phyloP scores from a whole-genome alignment of 2,113 vertebrate species.

The Cyprinodon variegatus region DNA sequence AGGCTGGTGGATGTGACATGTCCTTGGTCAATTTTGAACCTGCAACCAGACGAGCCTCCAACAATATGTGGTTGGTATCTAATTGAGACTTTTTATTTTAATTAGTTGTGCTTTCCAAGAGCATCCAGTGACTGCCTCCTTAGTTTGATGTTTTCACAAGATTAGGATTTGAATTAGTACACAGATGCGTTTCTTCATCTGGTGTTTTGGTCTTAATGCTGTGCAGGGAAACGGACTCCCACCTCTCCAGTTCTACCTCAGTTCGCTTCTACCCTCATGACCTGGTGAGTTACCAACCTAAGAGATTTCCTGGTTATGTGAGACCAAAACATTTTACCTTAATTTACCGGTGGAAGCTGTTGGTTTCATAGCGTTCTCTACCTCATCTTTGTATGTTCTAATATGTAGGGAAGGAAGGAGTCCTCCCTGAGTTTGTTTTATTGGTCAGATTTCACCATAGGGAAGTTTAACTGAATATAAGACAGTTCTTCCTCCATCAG shows the following conservation, averaged over 20 bases:
- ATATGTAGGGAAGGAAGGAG: background rate
- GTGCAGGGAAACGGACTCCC: constrained; percentile 97
- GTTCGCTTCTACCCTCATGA: constrained; percentile 99
- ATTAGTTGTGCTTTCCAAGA: too few species aligned
- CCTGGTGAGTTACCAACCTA: constrained; percentile 87
- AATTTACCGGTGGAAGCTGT: background rate
- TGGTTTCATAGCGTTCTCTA: too few species aligned
- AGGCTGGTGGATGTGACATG: constrained; percentile 94
- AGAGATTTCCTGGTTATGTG: background rate
- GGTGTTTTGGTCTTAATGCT: constrained; percentile 37
- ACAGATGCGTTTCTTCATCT: constrained; percentile 26
- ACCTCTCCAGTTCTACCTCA: constrained; percentile 99
- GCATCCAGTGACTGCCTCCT: background rate
- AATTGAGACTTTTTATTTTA: too few species aligned
- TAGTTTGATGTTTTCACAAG: background rate
- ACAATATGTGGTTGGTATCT: constrained; percentile 92
- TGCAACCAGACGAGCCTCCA: constrained; percentile 95
- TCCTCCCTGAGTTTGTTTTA: background rate
- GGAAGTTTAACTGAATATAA: constrained; percentile 10
- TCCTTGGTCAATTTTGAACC: constrained; percentile 98
- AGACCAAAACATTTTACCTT: background rate
- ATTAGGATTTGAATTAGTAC: background rate
- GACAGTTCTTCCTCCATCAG: constrained; percentile 82
- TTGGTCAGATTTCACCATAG: background rate
- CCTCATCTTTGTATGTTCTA: background rate